A percentile compares a stretch with the other conserved stretches of the same genome.
phyloP scores from a whole-genome alignment of 2,888 invertebrate species.

The Drosophila neutralis region DNA sequence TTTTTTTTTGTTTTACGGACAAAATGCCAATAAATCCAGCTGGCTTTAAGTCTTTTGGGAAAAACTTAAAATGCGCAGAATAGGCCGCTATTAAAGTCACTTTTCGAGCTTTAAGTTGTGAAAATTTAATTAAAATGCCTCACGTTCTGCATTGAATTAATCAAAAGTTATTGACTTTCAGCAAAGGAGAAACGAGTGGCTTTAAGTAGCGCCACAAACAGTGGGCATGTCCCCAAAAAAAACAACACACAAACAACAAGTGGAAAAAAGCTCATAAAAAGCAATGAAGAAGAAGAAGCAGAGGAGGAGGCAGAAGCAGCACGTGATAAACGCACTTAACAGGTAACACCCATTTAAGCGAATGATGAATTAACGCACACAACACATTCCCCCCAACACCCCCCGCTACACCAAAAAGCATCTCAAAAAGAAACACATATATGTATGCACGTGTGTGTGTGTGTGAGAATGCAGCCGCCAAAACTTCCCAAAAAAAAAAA shows the following conservation, averaged over 20 bases:
- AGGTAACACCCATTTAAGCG: conserved; percentile 79
- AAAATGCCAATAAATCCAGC: neutral
- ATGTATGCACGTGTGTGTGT: neutral
- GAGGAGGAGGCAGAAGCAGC: conserved; percentile 57
- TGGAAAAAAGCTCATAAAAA: conserved; percentile 58
- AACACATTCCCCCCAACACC: neutral
- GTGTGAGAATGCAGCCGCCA: conserved; percentile 28
- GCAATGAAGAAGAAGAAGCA: neutral
- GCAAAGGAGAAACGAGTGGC: conserved; percentile 8
- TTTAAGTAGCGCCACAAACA: conserved; percentile 53
- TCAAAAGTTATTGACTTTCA: conserved; percentile 62
- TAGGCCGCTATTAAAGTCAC: conserved; percentile 24
- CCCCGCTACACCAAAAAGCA: neutral
- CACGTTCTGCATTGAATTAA: conserved; percentile 64
- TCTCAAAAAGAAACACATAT: conserved; percentile 18
- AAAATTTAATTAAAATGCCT: conserved; percentile 52
- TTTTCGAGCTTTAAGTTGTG: neutral
- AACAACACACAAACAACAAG: conserved; percentile 4
- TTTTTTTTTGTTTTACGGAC: neutral
- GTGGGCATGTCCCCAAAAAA: conserved; percentile 10
- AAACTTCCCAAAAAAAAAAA: neutral
- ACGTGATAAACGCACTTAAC: conserved; percentile 83
- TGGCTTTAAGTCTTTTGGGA: neutral
- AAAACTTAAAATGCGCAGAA: conserved; percentile 8
- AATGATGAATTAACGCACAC: conserved; percentile 71